phyloP scores from a whole-genome alignment of 2,797 vertebrate species.

The Parotocinclus haroldoi region DNA sequence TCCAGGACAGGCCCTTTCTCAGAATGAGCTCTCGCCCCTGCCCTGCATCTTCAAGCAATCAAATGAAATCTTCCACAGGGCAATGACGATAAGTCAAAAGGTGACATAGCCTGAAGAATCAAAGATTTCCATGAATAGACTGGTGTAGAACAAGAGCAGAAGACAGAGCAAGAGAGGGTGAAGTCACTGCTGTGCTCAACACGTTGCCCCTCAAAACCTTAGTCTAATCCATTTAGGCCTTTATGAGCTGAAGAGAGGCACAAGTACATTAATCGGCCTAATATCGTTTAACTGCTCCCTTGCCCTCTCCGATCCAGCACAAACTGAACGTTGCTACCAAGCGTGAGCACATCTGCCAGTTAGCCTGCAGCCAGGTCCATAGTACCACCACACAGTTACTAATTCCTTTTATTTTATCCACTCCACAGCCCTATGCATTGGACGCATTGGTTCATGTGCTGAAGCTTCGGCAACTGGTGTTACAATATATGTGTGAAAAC shows the following conservation, averaged over 20 bases:
- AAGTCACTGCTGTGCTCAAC: not conserved
- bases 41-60: slow-evolving; percentile 31
- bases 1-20: slow-evolving; percentile 29
- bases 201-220: slow-evolving; percentile 18
- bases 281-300: slow-evolving; percentile 37
- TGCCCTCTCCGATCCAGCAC: slow-evolving; percentile 37
- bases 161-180: slow-evolving; percentile 10
- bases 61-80: slow-evolving; percentile 39
- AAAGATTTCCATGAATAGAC: slow-evolving; percentile 27
- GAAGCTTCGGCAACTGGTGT: not conserved
- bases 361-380: slow-evolving; percentile 30
- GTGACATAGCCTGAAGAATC: slow-evolving; percentile 32
- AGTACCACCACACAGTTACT: slow-evolving; percentile 30
- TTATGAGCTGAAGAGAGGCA: slow-evolving; percentile 34
- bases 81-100: slow-evolving; percentile 46
- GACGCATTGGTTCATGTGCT: slow-evolving; percentile 10
- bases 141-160: not conserved
- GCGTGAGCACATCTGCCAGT: slow-evolving; percentile 20
- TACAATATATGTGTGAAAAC: no score
- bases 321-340: slow-evolving; percentile 33
- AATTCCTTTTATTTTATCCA: slow-evolving; percentile 22
- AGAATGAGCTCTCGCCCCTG: slow-evolving; percentile 18
- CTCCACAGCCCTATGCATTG: slow-evolving; percentile 23
- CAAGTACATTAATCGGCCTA: slow-evolving; percentile 33
- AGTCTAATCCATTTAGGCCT: slow-evolving; percentile 35